phyloP scores from a whole-genome alignment of 2,113 vertebrate genomes.

The Melanerpes formicivorus region DNA sequence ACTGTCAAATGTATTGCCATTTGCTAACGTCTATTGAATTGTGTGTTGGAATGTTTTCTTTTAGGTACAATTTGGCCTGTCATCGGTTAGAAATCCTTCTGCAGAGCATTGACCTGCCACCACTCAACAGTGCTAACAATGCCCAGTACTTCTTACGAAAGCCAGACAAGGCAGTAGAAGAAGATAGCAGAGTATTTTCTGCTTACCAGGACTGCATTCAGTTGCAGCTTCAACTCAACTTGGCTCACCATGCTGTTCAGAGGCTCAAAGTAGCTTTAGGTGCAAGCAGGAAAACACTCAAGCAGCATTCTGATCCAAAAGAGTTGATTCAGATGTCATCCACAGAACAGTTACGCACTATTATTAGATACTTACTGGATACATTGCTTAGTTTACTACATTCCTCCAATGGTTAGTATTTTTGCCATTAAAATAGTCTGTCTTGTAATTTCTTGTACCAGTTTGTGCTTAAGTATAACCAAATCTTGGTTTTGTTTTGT shows the following conservation, averaged over 20 bases:
- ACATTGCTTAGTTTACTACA: conserved; percentile 97
- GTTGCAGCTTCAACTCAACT: conserved; percentile 95
- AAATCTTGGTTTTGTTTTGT: not conserved
- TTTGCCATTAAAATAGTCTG: not conserved
- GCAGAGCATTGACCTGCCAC: conserved; percentile 96
- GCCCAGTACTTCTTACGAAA: conserved; percentile 97
- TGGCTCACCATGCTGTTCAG: conserved; percentile 96
- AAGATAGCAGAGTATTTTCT: conserved; percentile 96
- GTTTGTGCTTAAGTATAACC: not conserved
- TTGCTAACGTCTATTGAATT: not conserved
- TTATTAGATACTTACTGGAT: conserved; percentile 95
- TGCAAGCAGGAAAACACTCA: conserved; percentile 83
- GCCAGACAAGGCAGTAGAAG: conserved; percentile 97
- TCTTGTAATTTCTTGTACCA: not conserved
- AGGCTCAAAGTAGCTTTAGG: conserved; percentile 92
- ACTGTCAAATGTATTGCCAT: not conserved
- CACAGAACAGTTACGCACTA: conserved; percentile 95
- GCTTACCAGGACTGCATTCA: conserved; percentile 99
- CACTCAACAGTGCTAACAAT: conserved; percentile 97
- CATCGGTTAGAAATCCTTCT: conserved; percentile 96
- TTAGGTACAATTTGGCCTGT: conserved; percentile 96
- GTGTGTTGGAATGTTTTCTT: conserved; percentile 13
- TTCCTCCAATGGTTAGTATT: conserved; percentile 90
- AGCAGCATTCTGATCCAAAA: conserved; percentile 73
- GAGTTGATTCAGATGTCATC: conserved; percentile 93